Conservation (phyloP, 1,140 invertebrate species). For the Coenobita brevimanus region DNA sequence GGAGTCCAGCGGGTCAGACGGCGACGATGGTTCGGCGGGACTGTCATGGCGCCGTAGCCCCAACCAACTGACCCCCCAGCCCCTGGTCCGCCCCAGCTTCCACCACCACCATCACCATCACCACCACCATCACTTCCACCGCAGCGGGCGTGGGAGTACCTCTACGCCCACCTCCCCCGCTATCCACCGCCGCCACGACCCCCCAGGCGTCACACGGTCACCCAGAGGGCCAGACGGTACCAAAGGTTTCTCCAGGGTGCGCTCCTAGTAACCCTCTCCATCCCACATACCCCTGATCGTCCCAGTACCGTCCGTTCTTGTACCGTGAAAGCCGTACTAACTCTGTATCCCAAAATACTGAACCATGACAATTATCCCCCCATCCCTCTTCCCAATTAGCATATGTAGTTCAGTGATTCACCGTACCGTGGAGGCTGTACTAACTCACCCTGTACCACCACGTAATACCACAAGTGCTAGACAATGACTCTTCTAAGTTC, state of each 20-base stretch:
- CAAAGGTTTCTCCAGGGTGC: slow-evolving; percentile 28
- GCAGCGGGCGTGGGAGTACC: not conserved
- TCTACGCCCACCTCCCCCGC: slow-evolving; percentile 32
- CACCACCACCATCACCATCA: not conserved
- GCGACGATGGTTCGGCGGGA: not conserved
- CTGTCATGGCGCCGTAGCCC: not conserved
- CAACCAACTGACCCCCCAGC: not conserved
- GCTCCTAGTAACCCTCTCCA: not conserved
- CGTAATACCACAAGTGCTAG: too few species aligned
- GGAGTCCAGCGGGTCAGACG: slow-evolving; percentile 37
- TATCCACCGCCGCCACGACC: slow-evolving; percentile 5
- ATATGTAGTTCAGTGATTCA: too few species aligned
- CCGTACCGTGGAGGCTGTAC: too few species aligned
- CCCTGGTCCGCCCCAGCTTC: not conserved
- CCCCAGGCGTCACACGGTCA: not conserved
- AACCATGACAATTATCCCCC: too few species aligned
- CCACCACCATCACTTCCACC: too few species aligned
- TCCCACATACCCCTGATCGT: too few species aligned
- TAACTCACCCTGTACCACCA: too few species aligned
- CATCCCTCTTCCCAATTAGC: too few species aligned
- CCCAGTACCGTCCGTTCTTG: too few species aligned
- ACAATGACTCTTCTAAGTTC: too few species aligned
- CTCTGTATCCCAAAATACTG: too few species aligned
- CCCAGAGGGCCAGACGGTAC: slow-evolving; percentile 60
- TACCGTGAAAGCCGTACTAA: too few species aligned